A percentile compares a stretch with the other conserved stretches of the same genome.
Evolutionary conservation across 2,113 vertebrate genomes (phyloP).

Genomic region (Coregonus clupeaformis): DNA sequence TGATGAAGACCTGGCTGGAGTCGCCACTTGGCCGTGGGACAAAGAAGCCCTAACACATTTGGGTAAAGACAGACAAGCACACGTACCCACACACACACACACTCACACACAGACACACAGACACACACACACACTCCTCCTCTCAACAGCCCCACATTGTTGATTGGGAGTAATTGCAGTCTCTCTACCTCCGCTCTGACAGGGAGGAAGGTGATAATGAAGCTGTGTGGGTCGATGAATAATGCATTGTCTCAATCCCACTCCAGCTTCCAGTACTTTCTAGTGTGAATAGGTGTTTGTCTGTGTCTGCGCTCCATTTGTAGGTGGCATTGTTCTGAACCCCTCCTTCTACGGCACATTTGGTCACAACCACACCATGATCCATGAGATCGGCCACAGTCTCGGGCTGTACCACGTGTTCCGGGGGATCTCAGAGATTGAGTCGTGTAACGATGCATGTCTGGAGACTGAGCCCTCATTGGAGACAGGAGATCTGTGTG

Average conservation of each 20-base stretch:
- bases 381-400: conserved; percentile 96
- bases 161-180: conserved; percentile 49
- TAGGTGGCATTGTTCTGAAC: conserved; percentile 95
- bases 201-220: conserved; percentile 52
- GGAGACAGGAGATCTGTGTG: conserved; percentile 94
- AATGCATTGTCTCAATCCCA: conserved; percentile 45
- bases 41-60: conserved; percentile 96
- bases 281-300: conserved; percentile 20
- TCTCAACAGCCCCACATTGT: conserved; percentile 14
- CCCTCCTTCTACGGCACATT: conserved; percentile 94
- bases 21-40: conserved; percentile 99
- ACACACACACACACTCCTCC: conserved; percentile 7
- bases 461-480: conserved; percentile 95
- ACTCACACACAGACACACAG: conserved; percentile 15
- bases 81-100: conserved; percentile 24
- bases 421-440: conserved; percentile 93
- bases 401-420: conserved; percentile 97
- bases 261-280: conserved; percentile 17
- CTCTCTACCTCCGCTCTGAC: conserved; percentile 44
- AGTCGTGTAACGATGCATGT: conserved; percentile 94
- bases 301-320: conserved; percentile 3
- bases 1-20: conserved; percentile 94
- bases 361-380: conserved; percentile 97
- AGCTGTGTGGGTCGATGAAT: conserved; percentile 41
- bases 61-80: conserved; percentile 72